phyloP scores from a whole-genome alignment of 1,140 invertebrate species.

The Teleopsis dalmanni region DNA sequence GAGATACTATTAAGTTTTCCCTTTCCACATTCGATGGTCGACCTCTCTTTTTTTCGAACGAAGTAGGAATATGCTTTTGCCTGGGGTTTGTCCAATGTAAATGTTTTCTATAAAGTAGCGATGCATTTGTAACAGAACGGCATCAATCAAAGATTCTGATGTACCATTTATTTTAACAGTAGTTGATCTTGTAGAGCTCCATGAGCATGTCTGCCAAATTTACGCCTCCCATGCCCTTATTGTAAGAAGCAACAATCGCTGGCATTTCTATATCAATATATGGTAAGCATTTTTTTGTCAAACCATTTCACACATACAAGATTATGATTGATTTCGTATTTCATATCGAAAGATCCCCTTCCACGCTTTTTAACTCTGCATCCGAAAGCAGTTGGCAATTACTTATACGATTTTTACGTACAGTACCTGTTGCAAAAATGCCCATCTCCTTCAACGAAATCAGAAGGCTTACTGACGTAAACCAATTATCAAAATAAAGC shows the following conservation, averaged over 20 bases:
- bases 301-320: neutral
- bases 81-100: too few species aligned
- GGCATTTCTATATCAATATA: neutral
- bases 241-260: neutral
- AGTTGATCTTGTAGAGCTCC: too few species aligned
- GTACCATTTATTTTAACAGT: too few species aligned
- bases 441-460: conserved; percentile 14
- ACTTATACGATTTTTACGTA: conserved; percentile 11
- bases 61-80: too few species aligned
- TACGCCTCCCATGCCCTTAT: conserved; percentile 8
- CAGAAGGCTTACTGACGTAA: conserved; percentile 11
- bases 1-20: conserved; percentile 2
- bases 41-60: conserved; percentile 6
- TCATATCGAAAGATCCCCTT: neutral
- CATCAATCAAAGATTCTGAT: conserved; percentile 1
- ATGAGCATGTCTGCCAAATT: conserved; percentile 16
- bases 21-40: conserved; percentile 12
- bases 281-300: neutral
- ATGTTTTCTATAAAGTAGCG: conserved; percentile 1
- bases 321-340: neutral
- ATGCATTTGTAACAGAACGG: conserved; percentile 1
- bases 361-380: conserved; percentile 12
- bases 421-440: conserved; percentile 13
- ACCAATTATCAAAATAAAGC: conserved; percentile 9
- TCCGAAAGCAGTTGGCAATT: conserved; percentile 14